Evolutionary conservation across 23 tunicate species (phyloP).

Genomic region (Halocynthia roretzi): DNA sequence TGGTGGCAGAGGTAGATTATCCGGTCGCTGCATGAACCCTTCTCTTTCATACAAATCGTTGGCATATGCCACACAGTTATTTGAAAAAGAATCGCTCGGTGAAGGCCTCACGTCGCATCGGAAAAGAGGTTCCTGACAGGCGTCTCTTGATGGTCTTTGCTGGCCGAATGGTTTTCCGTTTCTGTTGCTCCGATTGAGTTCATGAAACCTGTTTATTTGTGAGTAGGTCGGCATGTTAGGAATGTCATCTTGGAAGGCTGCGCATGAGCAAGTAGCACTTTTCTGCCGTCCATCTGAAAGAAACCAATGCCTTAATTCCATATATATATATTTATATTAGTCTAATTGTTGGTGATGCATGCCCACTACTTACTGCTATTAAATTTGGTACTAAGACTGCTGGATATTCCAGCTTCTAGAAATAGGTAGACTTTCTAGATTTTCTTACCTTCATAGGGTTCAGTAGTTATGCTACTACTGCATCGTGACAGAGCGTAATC

Average conservation of each 20-base stretch:
- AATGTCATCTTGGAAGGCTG: not conserved
- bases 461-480: too few relatives aligned
- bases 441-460: too few relatives aligned
- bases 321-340: too few relatives aligned
- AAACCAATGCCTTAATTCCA: too few relatives aligned
- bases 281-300: too few relatives aligned
- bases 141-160: not conserved
- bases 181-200: not conserved
- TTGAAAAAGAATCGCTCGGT: not conserved
- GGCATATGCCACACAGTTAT: not conserved
- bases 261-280: not conserved
- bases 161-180: not conserved
- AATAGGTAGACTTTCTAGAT: too few relatives aligned
- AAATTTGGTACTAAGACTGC: too few relatives aligned
- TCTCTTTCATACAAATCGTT: not conserved
- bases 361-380: too few relatives aligned
- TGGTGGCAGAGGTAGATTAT: conserved; percentile 5
- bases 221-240: not conserved
- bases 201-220: not conserved
- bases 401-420: too few relatives aligned
- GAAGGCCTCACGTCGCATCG: not conserved
- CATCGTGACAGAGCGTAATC: too few relatives aligned
- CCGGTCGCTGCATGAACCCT: not conserved
- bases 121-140: not conserved
- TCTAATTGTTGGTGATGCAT: too few relatives aligned